A percentile compares a stretch with the other conserved stretches of the same genome.
Evolutionary conservation across 2,797 vertebrate species (phyloP).

Genomic region (Poeciliopsis turneri): DNA sequence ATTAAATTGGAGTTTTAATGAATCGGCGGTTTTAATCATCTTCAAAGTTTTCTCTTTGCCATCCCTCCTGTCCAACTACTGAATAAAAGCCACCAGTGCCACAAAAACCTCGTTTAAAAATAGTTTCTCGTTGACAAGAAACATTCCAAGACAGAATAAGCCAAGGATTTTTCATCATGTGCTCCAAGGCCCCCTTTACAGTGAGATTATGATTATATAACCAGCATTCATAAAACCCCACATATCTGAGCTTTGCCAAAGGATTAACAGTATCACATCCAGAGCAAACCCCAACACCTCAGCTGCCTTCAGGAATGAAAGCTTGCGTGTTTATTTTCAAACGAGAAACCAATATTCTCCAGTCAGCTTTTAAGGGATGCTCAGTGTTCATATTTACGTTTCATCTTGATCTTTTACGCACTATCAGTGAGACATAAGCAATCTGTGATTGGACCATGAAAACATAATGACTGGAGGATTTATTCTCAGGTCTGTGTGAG

Average conservation of each 20-base stretch:
- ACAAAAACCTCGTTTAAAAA: not conserved
- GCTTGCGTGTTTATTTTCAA: not conserved
- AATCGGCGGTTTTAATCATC: not conserved
- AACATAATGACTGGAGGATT: not conserved
- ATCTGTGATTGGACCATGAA: not conserved
- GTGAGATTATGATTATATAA: conserved; percentile 39
- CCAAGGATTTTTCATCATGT: not conserved
- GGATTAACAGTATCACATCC: conserved; percentile 49
- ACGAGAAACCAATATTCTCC: not conserved
- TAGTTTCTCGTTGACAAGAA: not conserved
- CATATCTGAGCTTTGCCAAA: conserved; percentile 19
- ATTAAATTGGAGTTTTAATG: not conserved
- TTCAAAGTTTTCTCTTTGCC: not conserved
- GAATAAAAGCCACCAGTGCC: not conserved
- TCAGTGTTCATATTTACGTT: not conserved
- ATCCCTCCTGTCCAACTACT: not conserved
- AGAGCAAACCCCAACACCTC: conserved; percentile 15
- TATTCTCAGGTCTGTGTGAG: not conserved
- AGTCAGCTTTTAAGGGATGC: not conserved
- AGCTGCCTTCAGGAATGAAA: conserved; percentile 1
- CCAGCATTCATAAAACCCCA: conserved; percentile 23
- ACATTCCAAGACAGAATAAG: not conserved
- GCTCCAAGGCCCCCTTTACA: conserved; percentile 11
- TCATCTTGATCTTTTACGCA: not conserved
- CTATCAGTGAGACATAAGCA: not conserved